Evolutionary conservation across 2,888 invertebrate genomes (phyloP).

Genomic region (Stomorhina lunata): DNA sequence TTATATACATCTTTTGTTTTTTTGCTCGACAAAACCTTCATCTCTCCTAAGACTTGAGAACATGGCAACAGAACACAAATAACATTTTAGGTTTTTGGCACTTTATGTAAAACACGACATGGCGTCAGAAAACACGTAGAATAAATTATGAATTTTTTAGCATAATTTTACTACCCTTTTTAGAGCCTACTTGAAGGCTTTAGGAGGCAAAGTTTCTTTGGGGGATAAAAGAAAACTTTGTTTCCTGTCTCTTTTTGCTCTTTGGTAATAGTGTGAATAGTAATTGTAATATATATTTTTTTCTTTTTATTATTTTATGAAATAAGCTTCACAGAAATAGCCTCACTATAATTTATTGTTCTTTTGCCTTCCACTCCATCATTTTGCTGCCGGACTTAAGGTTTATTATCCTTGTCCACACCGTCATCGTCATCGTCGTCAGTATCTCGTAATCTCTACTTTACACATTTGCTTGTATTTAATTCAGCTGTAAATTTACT

Average conservation of each 20-base stretch:
- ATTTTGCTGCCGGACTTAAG: background rate
- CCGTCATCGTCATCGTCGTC: background rate
- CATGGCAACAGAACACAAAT: background rate
- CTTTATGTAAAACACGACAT: background rate
- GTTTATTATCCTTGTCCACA: background rate
- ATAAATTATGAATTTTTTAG: constrained; percentile 40
- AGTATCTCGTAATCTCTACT: background rate
- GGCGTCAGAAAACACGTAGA: background rate
- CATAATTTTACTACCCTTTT: constrained; percentile 33
- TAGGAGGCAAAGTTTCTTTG: background rate
- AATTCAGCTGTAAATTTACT: constrained; percentile 17
- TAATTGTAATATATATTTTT: constrained; percentile 29
- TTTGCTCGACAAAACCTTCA: too few species aligned
- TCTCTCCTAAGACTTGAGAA: background rate
- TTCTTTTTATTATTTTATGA: constrained; percentile 43
- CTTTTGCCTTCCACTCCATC: background rate
- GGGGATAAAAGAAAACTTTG: background rate
- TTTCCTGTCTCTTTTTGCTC: background rate
- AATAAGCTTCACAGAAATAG: constrained; percentile 44
- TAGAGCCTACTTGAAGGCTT: background rate
- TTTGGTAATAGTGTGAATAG: constrained; percentile 30
- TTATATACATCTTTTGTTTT: too few species aligned
- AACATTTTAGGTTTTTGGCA: background rate
- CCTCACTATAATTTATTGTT: background rate
- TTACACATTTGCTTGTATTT: background rate